These are phyloP conservation scores for Tychaedon coryphoeus DNA, from an alignment of 2,113 vertebrate genomes.

Conservation along the genomic window DNA sequence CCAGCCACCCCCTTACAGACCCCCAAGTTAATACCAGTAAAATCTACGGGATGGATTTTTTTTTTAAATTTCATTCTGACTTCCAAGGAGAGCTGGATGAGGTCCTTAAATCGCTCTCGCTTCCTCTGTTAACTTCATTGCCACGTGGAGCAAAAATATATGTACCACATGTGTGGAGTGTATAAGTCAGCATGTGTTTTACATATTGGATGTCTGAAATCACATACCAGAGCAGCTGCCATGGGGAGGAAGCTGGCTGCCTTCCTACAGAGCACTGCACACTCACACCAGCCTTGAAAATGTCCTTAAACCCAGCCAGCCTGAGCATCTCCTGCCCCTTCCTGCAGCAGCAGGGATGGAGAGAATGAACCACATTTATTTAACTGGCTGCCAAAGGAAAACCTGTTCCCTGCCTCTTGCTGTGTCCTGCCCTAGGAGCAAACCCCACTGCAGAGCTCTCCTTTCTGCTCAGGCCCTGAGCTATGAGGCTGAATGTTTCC, in stretches of 20 bases:
- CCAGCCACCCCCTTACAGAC: neutral
- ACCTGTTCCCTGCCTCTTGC: neutral
- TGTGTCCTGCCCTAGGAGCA: neutral
- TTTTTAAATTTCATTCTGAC: neutral
- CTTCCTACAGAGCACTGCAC: neutral
- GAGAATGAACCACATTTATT: neutral
- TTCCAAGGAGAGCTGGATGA: constrained; percentile 1
- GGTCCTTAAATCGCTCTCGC: neutral
- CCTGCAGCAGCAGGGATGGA: neutral
- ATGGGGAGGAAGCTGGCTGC: neutral
- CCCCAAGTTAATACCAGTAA: neutral
- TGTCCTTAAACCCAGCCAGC: neutral
- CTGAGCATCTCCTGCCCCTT: neutral
- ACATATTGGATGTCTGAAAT: constrained; percentile 21
- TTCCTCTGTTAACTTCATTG: constrained; percentile 47
- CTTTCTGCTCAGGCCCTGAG: neutral
- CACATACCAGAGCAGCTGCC: constrained; percentile 23
- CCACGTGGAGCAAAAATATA: constrained; percentile 57
- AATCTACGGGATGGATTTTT: neutral
- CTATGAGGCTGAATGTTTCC: neutral
- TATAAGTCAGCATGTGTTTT: constrained; percentile 51
- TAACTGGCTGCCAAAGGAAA: neutral
- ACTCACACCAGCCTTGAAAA: neutral
- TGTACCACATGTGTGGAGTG: constrained; percentile 22
- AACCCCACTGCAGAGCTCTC: neutral